These are phyloP conservation scores for Chloropsis cyanopogon DNA, from an alignment of 2,113 vertebrate genomes.

Conservation along the genomic window DNA sequence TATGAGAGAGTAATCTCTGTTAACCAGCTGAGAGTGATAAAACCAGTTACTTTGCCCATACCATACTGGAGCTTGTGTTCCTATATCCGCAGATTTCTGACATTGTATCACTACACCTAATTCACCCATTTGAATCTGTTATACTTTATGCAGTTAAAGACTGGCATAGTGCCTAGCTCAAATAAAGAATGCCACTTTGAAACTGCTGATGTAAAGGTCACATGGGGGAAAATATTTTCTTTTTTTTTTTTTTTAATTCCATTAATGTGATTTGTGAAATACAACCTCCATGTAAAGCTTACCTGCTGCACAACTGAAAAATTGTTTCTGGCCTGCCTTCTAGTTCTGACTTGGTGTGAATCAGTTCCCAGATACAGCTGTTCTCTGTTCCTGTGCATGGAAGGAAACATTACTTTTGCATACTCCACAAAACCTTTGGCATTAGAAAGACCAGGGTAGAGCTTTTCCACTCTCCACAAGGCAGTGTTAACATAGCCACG, in stretches of 20 bases:
- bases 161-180: not conserved
- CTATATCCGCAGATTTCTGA: not conserved
- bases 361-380: slow-evolving; percentile 92
- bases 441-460: not conserved
- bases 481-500: not conserved
- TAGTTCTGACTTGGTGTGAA: slow-evolving; percentile 92
- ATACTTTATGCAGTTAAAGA: not conserved
- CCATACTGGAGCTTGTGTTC: not conserved
- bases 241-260: not conserved
- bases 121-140: not conserved
- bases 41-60: not conserved
- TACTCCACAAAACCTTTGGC: not conserved
- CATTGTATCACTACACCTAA: not conserved
- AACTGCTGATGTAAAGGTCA: not conserved
- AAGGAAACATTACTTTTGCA: not conserved
- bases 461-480: not conserved
- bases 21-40: not conserved
- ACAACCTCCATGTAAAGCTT: slow-evolving; percentile 4
- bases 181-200: not conserved
- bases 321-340: slow-evolving; percentile 91
- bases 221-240: not conserved
- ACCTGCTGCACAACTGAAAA: slow-evolving; percentile 97
- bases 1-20: not conserved
- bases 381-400: slow-evolving; percentile 79
- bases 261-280: not conserved